Base-by-base conservation (phyloP, 2,113 vertebrate species). In the Australoheros scitulus region DNA sequence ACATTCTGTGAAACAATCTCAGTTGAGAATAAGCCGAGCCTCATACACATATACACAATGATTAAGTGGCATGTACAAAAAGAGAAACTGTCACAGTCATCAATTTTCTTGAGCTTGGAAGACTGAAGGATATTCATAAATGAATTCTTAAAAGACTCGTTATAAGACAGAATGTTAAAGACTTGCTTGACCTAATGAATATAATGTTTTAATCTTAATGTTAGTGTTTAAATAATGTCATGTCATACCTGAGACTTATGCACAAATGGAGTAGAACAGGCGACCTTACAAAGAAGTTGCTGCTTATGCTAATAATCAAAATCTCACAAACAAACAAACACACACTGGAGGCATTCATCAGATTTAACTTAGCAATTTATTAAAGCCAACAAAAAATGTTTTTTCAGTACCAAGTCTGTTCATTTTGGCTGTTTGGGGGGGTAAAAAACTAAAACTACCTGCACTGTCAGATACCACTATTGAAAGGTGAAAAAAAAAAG, bases 171-270 rank as follows among this genome's bases (percentile, higher is more conserved):
- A 32, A 26, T n/a, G 32, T 26, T 14, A 72, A 55, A 72, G 17
- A 32, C 17, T n/a, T 70, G 43, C 65, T 32, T 50, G 65, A 52
- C 15, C 50, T 32, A 52, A 70, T 9, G 50, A 50, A 70, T 70
- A 52, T 70, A 43, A 70, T 70, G 22, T 20, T 52, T 52, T 70
- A 52, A 70, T 70, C 24, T 50, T 72, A 55, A 72, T 72, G 68
- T 52, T 72, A 72, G 65, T 52, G 65, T 72, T 72, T 72, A 72
- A 70, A 72, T 52, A 32, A 52, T 52, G 43, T 52, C 43, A 72
- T 32, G 24, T 20, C 24, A 32, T 32, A 72, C 32, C 43, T 52
- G 43, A 72, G 52, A 13, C 24, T 29, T 32, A 24, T 72, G 65
- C 43, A 52, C 43, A 72, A 72, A 72, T n/a, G 29, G 24, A 72